phyloP scores from a whole-genome alignment of 2,113 vertebrate species.

The Cyprinus carpio region DNA sequence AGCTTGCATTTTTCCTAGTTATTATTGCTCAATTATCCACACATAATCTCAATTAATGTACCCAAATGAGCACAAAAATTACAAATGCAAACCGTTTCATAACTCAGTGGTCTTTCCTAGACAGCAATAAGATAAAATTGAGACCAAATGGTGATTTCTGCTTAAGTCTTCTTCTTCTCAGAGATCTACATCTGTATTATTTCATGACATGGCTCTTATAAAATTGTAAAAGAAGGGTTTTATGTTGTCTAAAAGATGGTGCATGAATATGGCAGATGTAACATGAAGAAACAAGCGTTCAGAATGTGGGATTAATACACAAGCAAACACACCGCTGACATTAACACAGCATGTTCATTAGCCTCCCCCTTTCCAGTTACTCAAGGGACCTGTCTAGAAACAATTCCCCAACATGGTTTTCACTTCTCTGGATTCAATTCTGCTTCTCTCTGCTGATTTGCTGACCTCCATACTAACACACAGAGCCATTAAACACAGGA shows the following conservation, averaged over 20 bases:
- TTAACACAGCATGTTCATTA: constrained; percentile 41
- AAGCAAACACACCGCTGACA: constrained; percentile 2
- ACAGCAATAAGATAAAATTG: neutral
- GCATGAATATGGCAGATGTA: neutral
- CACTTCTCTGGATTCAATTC: constrained; percentile 31
- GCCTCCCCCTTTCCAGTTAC: constrained; percentile 1
- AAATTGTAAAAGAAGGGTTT: neutral
- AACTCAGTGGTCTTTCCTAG: neutral
- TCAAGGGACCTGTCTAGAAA: constrained; percentile 34
- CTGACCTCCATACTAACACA: constrained; percentile 15
- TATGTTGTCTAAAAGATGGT: neutral
- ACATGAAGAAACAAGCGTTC: constrained; percentile 20
- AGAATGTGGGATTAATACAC: neutral
- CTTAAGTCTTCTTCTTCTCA: neutral
- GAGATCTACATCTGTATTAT: neutral
- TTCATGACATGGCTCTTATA: neutral
- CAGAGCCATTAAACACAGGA: constrained; percentile 9
- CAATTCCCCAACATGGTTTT: constrained; percentile 23
- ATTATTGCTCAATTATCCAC: neutral
- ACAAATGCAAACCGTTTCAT: neutral
- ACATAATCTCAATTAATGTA: neutral
- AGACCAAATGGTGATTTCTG: neutral
- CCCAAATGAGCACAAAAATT: neutral
- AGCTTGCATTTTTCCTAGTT: neutral
- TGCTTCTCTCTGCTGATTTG: neutral